These are phyloP conservation scores for Ianthella basta DNA, from an alignment of 37 sponge, comb jelly and placozoan genomes.

Conservation along the genomic window DNA sequence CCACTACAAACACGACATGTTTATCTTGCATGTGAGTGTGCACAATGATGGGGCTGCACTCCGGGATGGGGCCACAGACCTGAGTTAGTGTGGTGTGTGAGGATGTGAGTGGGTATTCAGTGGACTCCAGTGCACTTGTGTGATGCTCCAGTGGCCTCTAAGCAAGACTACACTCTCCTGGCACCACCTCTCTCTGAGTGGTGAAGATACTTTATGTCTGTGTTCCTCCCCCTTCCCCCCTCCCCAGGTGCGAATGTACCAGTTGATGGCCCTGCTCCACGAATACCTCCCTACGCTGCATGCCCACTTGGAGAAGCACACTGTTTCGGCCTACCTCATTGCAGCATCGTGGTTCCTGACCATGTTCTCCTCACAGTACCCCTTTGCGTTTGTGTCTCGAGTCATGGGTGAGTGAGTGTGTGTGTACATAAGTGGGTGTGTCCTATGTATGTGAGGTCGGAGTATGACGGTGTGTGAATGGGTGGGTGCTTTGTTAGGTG, in stretches of 20 bases:
- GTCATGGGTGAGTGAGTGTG: conserved; percentile 72
- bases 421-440: no score
- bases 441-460: no score
- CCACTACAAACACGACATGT: conserved; percentile 62
- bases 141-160: no score
- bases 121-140: no score
- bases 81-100: neutral
- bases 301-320: conserved; percentile 62
- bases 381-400: conserved; percentile 74
- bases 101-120: neutral
- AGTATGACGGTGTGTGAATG: neutral
- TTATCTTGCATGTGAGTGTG: conserved; percentile 64
- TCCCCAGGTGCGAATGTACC: conserved; percentile 76
- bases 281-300: conserved; percentile 72
- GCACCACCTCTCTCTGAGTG: no score
- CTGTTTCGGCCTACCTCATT: conserved; percentile 81
- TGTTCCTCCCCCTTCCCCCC: neutral
- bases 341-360: conserved; percentile 96
- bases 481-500: no score
- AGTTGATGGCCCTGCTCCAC: conserved; percentile 82
- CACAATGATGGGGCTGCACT: no score
- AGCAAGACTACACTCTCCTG: no score
- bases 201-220: no score
- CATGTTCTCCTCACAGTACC: conserved; percentile 88
- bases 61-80: no score